These are phyloP conservation scores for Lutraria rhynchaena DNA, from an alignment of 1,140 invertebrate species.

Conservation along the genomic window DNA sequence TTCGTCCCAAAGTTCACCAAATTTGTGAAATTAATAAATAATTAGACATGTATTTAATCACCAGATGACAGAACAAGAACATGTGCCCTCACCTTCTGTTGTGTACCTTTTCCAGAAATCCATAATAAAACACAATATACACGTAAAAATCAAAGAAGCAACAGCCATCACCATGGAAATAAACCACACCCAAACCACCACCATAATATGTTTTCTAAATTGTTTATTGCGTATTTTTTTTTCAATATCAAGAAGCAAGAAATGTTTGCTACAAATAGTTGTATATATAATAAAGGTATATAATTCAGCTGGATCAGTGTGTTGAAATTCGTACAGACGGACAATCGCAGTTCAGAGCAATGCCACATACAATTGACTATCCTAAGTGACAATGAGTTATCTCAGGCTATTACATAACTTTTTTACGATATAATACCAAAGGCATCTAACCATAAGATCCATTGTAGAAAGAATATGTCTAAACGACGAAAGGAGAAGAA, in stretches of 20 bases:
- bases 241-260: conserved; percentile 45
- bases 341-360: too few species aligned
- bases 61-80: conserved; percentile 19
- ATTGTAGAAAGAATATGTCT: too few species aligned
- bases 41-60: too few species aligned
- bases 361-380: too few species aligned
- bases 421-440: too few species aligned
- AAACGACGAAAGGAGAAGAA: too few species aligned
- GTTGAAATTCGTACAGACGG: too few species aligned
- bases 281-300: not conserved
- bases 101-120: conserved; percentile 17
- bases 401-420: too few species aligned
- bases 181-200: conserved; percentile 48
- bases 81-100: conserved; percentile 32
- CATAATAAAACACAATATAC: conserved; percentile 29
- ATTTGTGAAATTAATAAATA: too few species aligned
- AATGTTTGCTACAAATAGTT: conserved; percentile 44
- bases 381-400: too few species aligned
- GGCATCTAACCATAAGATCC: too few species aligned
- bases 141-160: conserved; percentile 38
- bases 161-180: conserved; percentile 37
- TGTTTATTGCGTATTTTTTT: conserved; percentile 59
- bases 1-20: too few species aligned
- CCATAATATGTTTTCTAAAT: conserved; percentile 42
- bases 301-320: not conserved